Conservation (phyloP, 1,140 invertebrate species). For the Pararge aegeria region DNA sequence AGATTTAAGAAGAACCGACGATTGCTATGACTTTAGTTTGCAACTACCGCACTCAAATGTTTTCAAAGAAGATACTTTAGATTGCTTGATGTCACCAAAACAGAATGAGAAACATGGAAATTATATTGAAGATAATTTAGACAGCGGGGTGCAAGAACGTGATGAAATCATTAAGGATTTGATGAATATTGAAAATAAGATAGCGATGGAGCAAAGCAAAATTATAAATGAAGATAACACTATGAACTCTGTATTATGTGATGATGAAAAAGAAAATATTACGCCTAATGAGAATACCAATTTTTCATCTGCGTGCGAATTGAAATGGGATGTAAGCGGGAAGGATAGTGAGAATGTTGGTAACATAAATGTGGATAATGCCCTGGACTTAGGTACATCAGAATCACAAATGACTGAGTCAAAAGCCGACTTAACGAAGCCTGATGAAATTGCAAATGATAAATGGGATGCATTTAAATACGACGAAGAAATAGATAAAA, state of each 20-base stretch:
- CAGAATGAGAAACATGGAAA: conserved; percentile 41
- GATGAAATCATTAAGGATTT: conserved; percentile 71
- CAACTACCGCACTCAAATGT: conserved; percentile 52
- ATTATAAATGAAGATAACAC: neutral
- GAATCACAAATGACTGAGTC: neutral
- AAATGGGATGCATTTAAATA: conserved; percentile 25
- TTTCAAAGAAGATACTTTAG: conserved; percentile 64
- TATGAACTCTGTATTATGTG: conserved; percentile 3
- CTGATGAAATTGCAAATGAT: conserved; percentile 1
- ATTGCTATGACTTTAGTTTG: conserved; percentile 61
- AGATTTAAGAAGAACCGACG: conserved; percentile 53
- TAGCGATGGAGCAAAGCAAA: conserved; percentile 24
- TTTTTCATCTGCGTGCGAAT: conserved; percentile 1
- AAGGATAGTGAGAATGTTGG: conserved; percentile 9
- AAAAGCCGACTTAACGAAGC: conserved; percentile 13
- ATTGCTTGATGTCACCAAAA: conserved; percentile 64
- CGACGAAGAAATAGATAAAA: conserved; percentile 17
- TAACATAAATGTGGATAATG: neutral
- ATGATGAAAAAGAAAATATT: conserved; percentile 6
- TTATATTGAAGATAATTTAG: conserved; percentile 39
- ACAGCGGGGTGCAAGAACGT: conserved; percentile 49
- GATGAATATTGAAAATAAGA: conserved; percentile 66
- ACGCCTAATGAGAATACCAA: neutral
- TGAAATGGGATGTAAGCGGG: conserved; percentile 17
- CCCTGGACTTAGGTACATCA: neutral